Evolutionary conservation across 2,113 vertebrate genomes (phyloP).

Genomic region (Vulpes vulpes): DNA sequence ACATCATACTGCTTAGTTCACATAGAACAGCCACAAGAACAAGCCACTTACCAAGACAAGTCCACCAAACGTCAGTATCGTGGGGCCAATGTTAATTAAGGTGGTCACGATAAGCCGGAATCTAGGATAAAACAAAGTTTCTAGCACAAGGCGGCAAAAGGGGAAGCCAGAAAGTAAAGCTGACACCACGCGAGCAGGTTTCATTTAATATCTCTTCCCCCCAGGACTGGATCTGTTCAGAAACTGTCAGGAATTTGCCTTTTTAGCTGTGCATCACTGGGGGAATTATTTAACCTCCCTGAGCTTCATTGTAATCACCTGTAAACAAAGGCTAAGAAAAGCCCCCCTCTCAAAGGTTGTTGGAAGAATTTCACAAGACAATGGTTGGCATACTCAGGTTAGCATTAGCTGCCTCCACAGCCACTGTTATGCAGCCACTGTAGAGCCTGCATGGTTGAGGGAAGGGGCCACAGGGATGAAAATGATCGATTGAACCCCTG

Average conservation of each 20-base stretch:
- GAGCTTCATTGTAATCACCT: not conserved
- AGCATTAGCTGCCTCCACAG: not conserved
- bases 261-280: too few species aligned
- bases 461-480: not conserved
- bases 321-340: not conserved
- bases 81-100: conserved; percentile 94
- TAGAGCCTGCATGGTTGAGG: not conserved
- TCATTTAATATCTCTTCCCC: too few species aligned
- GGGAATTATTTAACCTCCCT: not conserved
- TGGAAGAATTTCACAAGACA: not conserved
- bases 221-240: not conserved
- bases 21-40: fast-evolving
- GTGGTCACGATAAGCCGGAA: conserved; percentile 96
- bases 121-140: conserved; percentile 79
- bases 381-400: fast-evolving
- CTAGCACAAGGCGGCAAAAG: not conserved
- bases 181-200: fast-evolving
- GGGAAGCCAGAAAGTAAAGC: not conserved
- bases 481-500: not conserved
- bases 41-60: conserved; percentile 92
- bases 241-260: not conserved
- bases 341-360: not conserved
- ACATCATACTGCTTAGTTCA: not conserved
- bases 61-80: conserved; percentile 94
- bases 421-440: too few species aligned